Percentiles rank a stretch among this genome's conserved stretches.
phyloP scores from a whole-genome alignment of 2,113 vertebrate species.

The Gadus macrocephalus region DNA sequence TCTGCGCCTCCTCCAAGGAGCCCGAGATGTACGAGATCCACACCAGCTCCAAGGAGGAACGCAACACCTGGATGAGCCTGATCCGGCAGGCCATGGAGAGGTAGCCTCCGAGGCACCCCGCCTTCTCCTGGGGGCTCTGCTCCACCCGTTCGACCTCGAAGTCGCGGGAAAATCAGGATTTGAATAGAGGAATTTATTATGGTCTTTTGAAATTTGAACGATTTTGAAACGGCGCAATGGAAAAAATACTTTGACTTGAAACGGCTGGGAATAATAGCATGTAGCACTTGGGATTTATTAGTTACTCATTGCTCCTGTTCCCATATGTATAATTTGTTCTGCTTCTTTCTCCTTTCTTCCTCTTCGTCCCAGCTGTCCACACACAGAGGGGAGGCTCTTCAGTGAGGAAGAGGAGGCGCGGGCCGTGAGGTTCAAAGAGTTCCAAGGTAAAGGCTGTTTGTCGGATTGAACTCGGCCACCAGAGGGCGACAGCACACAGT shows the following conservation, averaged over 20 bases:
- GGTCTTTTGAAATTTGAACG: too few species aligned
- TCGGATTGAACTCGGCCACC: conserved; percentile 17
- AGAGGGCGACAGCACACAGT: conserved; percentile 36
- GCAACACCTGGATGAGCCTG: conserved; percentile 87
- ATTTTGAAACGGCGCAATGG: too few species aligned
- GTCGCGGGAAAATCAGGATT: too few species aligned
- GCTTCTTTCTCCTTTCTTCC: too few species aligned
- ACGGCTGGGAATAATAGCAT: too few species aligned
- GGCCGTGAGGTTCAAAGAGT: conserved; percentile 76
- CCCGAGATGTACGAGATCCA: conserved; percentile 98
- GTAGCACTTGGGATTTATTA: too few species aligned
- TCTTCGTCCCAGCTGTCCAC: conserved; percentile 77
- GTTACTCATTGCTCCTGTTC: too few species aligned
- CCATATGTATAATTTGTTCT: too few species aligned
- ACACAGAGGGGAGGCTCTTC: conserved; percentile 77
- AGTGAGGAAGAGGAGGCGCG: conserved; percentile 80
- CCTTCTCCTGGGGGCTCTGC: background rate
- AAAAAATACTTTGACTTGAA: too few species aligned
- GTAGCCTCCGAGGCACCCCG: conserved; percentile 55
- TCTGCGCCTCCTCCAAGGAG: conserved; percentile 87
- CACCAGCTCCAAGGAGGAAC: conserved; percentile 88
- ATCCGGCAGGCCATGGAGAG: conserved; percentile 91
- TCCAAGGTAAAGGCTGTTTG: conserved; percentile 78
- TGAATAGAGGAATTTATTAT: too few species aligned
- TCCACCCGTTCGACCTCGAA: too few species aligned